Conservation (phyloP, 2,797 vertebrate genomes). For the Hippocampus kuda region DNA sequence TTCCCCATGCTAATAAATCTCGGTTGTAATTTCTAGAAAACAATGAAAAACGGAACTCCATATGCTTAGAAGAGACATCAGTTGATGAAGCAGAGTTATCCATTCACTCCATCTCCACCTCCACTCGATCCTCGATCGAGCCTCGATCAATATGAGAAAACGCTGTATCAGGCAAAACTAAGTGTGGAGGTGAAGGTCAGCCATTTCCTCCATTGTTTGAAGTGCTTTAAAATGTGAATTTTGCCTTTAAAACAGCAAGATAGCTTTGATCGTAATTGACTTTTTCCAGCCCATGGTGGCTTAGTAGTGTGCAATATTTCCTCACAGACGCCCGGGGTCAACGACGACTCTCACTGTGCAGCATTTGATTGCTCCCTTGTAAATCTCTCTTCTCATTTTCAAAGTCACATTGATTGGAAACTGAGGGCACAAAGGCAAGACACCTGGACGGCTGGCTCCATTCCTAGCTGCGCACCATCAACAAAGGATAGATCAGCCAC, state of each 20-base stretch:
- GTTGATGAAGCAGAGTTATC: conserved; percentile 18
- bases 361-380: conserved; percentile 38
- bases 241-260: conserved; percentile 1
- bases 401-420: conserved; percentile 41
- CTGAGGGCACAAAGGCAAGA: conserved; percentile 20
- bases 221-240: conserved; percentile 39
- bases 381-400: conserved; percentile 24
- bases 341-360: conserved; percentile 15
- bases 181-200: conserved; percentile 50
- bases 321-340: background rate
- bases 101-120: conserved; percentile 32
- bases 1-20: background rate
- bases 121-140: conserved; percentile 15
- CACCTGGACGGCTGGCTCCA: conserved; percentile 19
- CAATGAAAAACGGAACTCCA: conserved; percentile 12
- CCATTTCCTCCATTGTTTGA: conserved; percentile 44
- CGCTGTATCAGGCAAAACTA: conserved; percentile 56
- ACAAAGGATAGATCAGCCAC: background rate
- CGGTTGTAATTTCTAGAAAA: conserved; percentile 10
- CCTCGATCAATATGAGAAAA: conserved; percentile 47
- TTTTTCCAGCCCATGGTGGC: background rate
- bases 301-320: conserved; percentile 14
- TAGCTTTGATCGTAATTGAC: background rate
- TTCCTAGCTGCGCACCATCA: background rate
- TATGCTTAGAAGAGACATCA: conserved; percentile 29